These are phyloP conservation scores for Lasiurus cinereus DNA, from an alignment of 2,113 vertebrate genomes.

Conservation along the genomic window DNA sequence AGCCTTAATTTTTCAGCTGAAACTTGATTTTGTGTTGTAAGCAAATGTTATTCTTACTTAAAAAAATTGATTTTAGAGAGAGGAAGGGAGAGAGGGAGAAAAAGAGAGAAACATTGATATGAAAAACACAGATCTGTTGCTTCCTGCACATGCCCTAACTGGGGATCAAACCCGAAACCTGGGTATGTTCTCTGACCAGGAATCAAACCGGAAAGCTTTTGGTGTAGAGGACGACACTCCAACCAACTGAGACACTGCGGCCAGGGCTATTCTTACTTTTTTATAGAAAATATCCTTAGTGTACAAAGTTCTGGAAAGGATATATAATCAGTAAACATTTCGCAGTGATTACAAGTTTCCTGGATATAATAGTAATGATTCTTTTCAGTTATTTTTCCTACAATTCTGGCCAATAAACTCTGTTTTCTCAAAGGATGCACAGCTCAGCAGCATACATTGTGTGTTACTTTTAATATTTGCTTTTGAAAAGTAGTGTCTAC, in stretches of 20 bases:
- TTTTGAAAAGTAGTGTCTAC: not conserved
- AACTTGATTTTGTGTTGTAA: conserved; percentile 24
- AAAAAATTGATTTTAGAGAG: too few species aligned
- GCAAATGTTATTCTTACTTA: conserved; percentile 3
- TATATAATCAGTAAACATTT: conserved; percentile 48
- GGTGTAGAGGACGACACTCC: too few species aligned
- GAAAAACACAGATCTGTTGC: too few species aligned
- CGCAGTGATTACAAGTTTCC: not conserved
- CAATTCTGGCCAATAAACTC: not conserved
- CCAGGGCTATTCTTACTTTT: not conserved
- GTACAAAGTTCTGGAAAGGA: conserved; percentile 19
- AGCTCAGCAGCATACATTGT: not conserved
- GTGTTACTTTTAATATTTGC: not conserved
- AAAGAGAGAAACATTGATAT: too few species aligned
- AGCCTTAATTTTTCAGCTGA: conserved; percentile 15
- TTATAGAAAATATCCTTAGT: not conserved
- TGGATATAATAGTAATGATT: not conserved
- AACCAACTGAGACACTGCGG: too few species aligned
- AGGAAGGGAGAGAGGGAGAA: too few species aligned
- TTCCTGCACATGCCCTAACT: too few species aligned
- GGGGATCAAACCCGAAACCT: too few species aligned
- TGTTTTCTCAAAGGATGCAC: not conserved
- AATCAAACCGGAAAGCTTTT: too few species aligned
- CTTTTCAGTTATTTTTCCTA: not conserved
- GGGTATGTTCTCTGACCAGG: too few species aligned